A percentile compares a stretch with the other conserved stretches of the same genome.
Evolutionary conservation across 2,113 vertebrate species (phyloP).

Genomic region (Perca schrenkii): DNA sequence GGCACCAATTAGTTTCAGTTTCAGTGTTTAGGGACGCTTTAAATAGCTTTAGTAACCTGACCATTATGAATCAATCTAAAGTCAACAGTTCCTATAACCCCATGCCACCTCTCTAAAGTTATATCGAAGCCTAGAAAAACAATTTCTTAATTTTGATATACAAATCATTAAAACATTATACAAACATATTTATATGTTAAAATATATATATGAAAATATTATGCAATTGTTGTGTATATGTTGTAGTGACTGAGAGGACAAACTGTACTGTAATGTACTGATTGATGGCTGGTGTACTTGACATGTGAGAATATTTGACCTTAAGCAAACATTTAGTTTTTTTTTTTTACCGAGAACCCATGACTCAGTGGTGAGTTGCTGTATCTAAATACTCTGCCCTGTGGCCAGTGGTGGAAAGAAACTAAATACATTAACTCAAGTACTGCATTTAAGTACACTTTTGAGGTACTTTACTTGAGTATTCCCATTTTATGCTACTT

Average conservation of each 20-base stretch:
- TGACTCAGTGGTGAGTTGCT: not conserved
- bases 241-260: not conserved
- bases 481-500: no score
- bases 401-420: not conserved
- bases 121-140: not conserved
- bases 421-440: not conserved
- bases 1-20: conserved; percentile 42
- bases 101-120: not conserved
- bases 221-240: not conserved
- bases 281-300: not conserved
- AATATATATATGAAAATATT: not conserved
- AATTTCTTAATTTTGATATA: not conserved
- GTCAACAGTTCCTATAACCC: conserved; percentile 6
- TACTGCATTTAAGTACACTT: no score
- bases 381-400: not conserved
- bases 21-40: conserved; percentile 48
- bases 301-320: not conserved
- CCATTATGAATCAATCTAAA: not conserved
- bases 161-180: not conserved
- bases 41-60: conserved; percentile 56
- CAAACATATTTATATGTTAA: not conserved
- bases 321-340: conserved; percentile 16
- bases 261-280: not conserved
- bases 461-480: no score
- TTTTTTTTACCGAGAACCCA: not conserved